These are phyloP conservation scores for Emys orbicularis DNA, from an alignment of 2,797 vertebrate species.

Conservation along the genomic window DNA sequence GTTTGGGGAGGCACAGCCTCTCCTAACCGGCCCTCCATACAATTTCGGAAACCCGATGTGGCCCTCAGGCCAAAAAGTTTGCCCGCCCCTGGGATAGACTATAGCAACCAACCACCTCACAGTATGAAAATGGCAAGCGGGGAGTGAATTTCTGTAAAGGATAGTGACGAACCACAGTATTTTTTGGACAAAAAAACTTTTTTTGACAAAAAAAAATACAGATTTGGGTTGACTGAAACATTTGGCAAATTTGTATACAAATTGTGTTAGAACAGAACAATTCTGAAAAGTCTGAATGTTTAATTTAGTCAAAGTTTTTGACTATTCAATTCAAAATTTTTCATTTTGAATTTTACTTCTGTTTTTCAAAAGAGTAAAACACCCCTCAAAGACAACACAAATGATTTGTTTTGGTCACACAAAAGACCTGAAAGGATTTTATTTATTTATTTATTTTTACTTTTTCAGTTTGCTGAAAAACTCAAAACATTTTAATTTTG, in stretches of 20 bases:
- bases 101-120: not conserved
- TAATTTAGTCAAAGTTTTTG: not conserved
- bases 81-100: not conserved
- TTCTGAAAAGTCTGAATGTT: not conserved
- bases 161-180: not conserved
- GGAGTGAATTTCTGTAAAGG: conserved; percentile 16
- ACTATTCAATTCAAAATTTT: not conserved
- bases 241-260: not conserved
- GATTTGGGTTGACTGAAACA: not conserved
- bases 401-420: too few species aligned
- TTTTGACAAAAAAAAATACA: not conserved
- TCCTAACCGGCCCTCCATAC: too few species aligned
- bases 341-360: not conserved
- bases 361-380: not conserved
- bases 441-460: too few species aligned
- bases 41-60: too few species aligned
- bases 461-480: not conserved
- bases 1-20: too few species aligned
- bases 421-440: too few species aligned
- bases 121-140: not conserved
- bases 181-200: not conserved
- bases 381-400: too few species aligned
- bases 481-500: not conserved
- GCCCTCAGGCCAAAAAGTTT: too few species aligned
- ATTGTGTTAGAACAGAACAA: not conserved